Evolutionary conservation across 2,113 vertebrate species (phyloP).

Genomic region (Hypanus sabinus): DNA sequence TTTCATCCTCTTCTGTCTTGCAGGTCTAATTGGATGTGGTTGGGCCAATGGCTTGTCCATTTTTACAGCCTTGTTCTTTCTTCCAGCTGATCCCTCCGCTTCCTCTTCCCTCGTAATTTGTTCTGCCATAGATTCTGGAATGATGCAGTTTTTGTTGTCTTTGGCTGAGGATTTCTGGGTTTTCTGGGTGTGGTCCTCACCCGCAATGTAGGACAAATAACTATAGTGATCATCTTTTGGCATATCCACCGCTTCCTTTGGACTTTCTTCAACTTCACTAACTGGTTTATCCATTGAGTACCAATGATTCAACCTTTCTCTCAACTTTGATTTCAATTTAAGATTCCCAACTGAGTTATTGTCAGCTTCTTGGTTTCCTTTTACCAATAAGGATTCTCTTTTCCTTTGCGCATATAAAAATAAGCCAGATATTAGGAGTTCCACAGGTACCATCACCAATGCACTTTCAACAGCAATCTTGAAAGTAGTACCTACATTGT

Average conservation of each 20-base stretch:
- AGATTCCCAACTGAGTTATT: neutral
- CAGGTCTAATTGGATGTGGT: neutral
- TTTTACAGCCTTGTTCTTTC: neutral
- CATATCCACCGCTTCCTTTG: constrained; percentile 18
- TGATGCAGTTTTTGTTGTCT: constrained; percentile 5
- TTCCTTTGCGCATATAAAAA: constrained; percentile 50
- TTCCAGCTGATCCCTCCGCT: neutral
- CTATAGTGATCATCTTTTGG: neutral
- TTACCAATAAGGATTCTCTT: neutral
- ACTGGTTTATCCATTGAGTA: neutral
- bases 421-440: constrained; percentile 46
- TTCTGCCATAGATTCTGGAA: constrained; percentile 44
- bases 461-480: constrained; percentile 51
- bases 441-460: constrained; percentile 49
- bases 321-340: neutral
- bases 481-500: constrained; percentile 39
- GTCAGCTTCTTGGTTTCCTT: neutral
- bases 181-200: neutral
- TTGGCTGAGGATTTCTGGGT: neutral
- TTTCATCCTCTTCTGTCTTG: neutral
- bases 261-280: neutral
- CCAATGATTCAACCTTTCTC: constrained; percentile 40
- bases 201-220: neutral
- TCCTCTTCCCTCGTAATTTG: neutral
- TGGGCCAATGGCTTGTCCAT: neutral